Evolutionary conservation across 2,113 vertebrate genomes (phyloP).

Genomic region (Entomyzon cyanotis): DNA sequence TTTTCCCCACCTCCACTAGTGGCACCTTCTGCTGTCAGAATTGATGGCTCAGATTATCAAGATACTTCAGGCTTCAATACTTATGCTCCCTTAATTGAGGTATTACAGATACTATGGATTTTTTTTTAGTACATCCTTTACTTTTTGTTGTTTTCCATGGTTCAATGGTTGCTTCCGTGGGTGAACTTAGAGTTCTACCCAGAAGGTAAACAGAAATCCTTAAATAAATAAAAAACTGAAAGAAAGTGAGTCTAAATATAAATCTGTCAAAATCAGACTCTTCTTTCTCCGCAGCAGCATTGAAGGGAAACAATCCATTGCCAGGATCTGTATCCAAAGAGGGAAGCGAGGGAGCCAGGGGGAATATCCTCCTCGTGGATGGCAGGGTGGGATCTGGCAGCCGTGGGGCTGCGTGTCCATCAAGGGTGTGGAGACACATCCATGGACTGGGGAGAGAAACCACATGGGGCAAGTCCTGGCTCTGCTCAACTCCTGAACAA

Average conservation of each 20-base stretch:
- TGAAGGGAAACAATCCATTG: not conserved
- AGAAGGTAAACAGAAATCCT: slow-evolving; percentile 32
- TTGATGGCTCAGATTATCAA: slow-evolving; percentile 37
- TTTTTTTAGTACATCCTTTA: slow-evolving; percentile 13
- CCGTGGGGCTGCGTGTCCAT: fast-evolving
- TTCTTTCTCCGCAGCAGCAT: not conserved
- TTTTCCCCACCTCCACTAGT: not conserved
- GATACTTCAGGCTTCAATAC: slow-evolving; percentile 52
- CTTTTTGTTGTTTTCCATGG: slow-evolving; percentile 23
- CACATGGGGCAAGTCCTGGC: fast-evolving
- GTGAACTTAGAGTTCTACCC: not conserved
- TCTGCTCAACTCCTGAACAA: not conserved
- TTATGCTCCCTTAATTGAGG: slow-evolving; percentile 45
- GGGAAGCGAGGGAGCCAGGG: fast-evolving
- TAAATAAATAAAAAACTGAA: not conserved
- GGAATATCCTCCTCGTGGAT: not conserved
- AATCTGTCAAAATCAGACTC: slow-evolving; percentile 24
- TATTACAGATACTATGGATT: slow-evolving; percentile 34
- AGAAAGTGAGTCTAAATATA: not conserved
- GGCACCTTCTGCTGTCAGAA: slow-evolving; percentile 49
- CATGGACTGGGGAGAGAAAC: not conserved
- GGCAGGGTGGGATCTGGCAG: not conserved
- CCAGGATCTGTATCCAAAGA: not conserved
- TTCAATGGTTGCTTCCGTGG: not conserved
- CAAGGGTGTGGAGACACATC: fast-evolving